Percentiles rank a stretch among this genome's conserved stretches.
phyloP scores from a whole-genome alignment of 2,113 vertebrate genomes.

The Ophthalmolycus amberensis region DNA sequence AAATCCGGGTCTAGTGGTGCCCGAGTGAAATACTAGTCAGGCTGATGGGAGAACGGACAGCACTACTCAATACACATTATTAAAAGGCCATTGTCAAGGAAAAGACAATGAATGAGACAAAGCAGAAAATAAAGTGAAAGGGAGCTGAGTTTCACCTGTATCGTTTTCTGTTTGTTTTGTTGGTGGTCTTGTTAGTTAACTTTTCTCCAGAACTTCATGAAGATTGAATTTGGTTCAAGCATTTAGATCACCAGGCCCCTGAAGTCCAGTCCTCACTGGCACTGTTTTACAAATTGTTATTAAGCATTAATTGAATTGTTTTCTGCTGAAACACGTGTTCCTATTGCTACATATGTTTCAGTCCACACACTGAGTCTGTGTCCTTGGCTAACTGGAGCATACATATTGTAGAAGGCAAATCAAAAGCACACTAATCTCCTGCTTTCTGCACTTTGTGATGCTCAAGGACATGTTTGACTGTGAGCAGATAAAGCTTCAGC shows the following conservation, averaged over 20 bases:
- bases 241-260: background rate
- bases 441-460: background rate
- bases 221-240: background rate
- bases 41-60: constrained; percentile 54
- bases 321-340: background rate
- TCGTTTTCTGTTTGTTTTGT: background rate
- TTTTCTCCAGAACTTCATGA: background rate
- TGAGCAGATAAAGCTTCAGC: background rate
- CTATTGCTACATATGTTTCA: background rate
- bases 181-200: background rate
- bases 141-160: background rate
- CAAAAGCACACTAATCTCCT: background rate
- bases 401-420: too few relatives aligned
- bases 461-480: background rate
- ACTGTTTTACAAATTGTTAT: background rate
- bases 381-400: background rate
- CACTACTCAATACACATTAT: constrained; percentile 55
- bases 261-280: background rate
- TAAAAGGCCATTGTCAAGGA: constrained; percentile 62
- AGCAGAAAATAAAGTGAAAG: background rate
- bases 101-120: constrained; percentile 1
- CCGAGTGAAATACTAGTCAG: constrained; percentile 75
- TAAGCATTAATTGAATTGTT: background rate
- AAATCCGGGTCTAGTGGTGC: constrained; percentile 69
- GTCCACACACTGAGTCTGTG: background rate